Evolutionary conservation across 2,888 invertebrate genomes (phyloP).

Genomic region (Amphiduros pacificus): DNA sequence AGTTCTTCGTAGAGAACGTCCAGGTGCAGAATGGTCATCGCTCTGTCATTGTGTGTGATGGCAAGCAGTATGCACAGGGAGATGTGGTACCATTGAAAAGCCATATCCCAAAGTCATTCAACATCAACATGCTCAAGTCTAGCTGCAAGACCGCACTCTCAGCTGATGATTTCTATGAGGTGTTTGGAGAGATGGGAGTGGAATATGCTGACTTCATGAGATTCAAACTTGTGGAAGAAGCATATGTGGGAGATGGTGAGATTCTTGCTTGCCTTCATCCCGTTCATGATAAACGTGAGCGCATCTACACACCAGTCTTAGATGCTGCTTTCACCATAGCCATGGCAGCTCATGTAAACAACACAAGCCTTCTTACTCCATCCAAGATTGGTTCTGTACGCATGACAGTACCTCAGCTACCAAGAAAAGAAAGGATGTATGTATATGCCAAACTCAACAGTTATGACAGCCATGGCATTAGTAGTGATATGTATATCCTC

Average conservation of each 20-base stretch:
- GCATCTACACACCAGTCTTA: conserved; percentile 2
- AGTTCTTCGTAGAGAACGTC: not conserved
- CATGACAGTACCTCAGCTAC: not conserved
- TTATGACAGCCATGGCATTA: not conserved
- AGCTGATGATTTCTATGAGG: conserved; percentile 10
- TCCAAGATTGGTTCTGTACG: not conserved
- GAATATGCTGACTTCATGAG: conserved; percentile 9
- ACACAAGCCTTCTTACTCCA: conserved; percentile 3
- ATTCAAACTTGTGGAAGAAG: conserved; percentile 5
- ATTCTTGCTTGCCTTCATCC: not conserved
- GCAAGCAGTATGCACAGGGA: not conserved
- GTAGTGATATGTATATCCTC: conserved; percentile 4
- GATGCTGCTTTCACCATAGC: conserved; percentile 13
- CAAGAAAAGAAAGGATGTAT: not conserved
- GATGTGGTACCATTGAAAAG: not conserved
- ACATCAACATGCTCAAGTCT: not conserved
- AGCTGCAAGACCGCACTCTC: not conserved
- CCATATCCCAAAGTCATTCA: not conserved
- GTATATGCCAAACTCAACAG: conserved; percentile 3
- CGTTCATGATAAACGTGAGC: not conserved
- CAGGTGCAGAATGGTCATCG: not conserved
- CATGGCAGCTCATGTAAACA: conserved; percentile 1
- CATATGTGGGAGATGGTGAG: conserved; percentile 8
- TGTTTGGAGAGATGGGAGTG: conserved; percentile 10
- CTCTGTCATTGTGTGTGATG: conserved; percentile 1